These are phyloP conservation scores for Pachypsylla venusta DNA, from an alignment of 1,140 invertebrate species.

Conservation along the genomic window DNA sequence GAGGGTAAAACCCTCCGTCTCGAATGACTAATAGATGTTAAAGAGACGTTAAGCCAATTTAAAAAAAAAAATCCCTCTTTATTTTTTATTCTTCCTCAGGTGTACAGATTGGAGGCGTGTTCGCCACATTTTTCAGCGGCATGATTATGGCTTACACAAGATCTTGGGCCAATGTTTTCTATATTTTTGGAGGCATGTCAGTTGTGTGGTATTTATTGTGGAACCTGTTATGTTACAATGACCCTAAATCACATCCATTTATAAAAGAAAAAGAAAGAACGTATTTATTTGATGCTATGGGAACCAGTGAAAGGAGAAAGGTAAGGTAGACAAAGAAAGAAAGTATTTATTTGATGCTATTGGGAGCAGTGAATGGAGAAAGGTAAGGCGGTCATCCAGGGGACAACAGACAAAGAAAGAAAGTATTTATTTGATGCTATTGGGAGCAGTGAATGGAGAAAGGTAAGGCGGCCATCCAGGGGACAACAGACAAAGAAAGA, in stretches of 20 bases:
- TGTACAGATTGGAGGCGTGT: constrained; percentile 46
- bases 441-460: constrained; percentile 21
- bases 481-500: no score
- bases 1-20: no score
- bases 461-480: no score
- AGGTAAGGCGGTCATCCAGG: no score
- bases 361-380: constrained; percentile 21
- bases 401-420: no score
- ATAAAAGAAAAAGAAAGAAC: constrained; percentile 63
- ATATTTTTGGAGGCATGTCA: constrained; percentile 61
- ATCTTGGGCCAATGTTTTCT: constrained; percentile 62
- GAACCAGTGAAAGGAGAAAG: constrained; percentile 22
- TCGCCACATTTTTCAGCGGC: constrained; percentile 54
- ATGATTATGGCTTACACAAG: constrained; percentile 43
- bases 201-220: constrained; percentile 58
- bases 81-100: constrained; percentile 21
- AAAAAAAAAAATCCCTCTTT: no score
- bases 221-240: constrained; percentile 53
- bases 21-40: no score
- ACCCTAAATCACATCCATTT: constrained; percentile 64
- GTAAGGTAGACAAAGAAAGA: constrained; percentile 46
- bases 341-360: constrained; percentile 43
- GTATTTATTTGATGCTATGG: constrained; percentile 40
- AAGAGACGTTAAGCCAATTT: no score
- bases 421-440: constrained; percentile 43